Evolutionary conservation across 2,113 vertebrate genomes (phyloP).

Genomic region (Mus spicilegus): DNA sequence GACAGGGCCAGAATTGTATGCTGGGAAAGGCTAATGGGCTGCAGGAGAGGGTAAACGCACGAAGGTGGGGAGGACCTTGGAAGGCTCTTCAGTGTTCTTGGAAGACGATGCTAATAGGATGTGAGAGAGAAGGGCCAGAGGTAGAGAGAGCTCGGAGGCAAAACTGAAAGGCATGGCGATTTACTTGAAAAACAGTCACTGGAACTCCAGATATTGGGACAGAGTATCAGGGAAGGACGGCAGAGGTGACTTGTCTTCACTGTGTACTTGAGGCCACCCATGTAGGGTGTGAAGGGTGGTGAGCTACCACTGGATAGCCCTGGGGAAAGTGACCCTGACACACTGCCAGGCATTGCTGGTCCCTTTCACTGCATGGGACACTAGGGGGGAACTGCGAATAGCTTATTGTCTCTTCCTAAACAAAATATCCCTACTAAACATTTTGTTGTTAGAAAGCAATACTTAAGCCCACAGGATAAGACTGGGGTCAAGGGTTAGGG

Average conservation of each 20-base stretch:
- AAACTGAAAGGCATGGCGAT: not conserved
- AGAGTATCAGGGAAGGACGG: not conserved
- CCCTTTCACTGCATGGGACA: not conserved
- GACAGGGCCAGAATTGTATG: not conserved
- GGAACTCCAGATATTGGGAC: not conserved
- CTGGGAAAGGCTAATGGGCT: not conserved
- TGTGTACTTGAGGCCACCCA: not conserved
- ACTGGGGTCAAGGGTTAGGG: not conserved
- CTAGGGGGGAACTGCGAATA: not conserved
- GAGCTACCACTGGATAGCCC: not conserved
- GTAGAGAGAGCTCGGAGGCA: not conserved
- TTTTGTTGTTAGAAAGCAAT: conserved; percentile 19
- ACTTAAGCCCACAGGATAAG: not conserved
- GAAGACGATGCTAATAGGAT: not conserved
- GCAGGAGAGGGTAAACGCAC: not conserved
- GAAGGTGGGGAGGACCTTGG: not conserved
- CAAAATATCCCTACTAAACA: not conserved
- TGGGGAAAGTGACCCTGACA: fast-evolving
- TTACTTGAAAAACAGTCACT: not conserved
- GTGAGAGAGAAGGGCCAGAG: not conserved
- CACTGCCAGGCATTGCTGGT: not conserved
- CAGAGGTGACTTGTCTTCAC: not conserved
- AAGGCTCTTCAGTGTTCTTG: not conserved
- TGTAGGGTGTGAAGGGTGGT: not conserved
- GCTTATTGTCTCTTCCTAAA: not conserved